Conservation (phyloP, 2,113 vertebrate species). For the Phalacrocorax pelagicus region DNA sequence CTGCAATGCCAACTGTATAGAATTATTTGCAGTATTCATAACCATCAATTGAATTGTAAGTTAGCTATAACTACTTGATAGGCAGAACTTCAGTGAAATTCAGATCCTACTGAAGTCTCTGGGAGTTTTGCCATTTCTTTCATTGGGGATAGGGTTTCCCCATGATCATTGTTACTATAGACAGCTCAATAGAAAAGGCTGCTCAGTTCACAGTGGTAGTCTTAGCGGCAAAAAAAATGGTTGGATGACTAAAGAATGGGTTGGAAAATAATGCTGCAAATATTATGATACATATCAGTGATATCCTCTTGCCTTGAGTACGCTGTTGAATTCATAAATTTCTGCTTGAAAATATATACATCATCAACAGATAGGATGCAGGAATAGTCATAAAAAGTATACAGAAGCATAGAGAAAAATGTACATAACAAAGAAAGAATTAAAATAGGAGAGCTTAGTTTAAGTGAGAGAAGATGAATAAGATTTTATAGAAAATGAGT, state of each 20-base stretch:
- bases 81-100: background rate
- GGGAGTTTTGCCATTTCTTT: conserved; percentile 32
- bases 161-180: conserved; percentile 39
- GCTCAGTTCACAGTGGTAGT: conserved; percentile 35
- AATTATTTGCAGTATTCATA: background rate
- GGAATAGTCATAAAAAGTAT: background rate
- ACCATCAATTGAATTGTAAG: background rate
- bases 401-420: background rate
- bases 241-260: conserved; percentile 37
- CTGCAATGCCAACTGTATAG: background rate
- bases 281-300: conserved; percentile 25
- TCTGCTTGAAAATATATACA: background rate
- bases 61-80: background rate
- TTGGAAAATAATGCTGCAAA: conserved; percentile 40
- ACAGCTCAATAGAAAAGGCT: conserved; percentile 45
- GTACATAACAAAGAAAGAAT: background rate
- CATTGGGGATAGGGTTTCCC: background rate
- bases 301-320: background rate
- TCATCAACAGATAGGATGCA: background rate
- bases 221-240: conserved; percentile 38
- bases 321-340: background rate
- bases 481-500: background rate
- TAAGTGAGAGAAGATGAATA: background rate
- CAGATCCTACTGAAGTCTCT: background rate
- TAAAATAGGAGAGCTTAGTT: background rate